These are phyloP conservation scores for Thomomys bottae DNA, from an alignment of 2,113 vertebrate species.

Conservation along the genomic window DNA sequence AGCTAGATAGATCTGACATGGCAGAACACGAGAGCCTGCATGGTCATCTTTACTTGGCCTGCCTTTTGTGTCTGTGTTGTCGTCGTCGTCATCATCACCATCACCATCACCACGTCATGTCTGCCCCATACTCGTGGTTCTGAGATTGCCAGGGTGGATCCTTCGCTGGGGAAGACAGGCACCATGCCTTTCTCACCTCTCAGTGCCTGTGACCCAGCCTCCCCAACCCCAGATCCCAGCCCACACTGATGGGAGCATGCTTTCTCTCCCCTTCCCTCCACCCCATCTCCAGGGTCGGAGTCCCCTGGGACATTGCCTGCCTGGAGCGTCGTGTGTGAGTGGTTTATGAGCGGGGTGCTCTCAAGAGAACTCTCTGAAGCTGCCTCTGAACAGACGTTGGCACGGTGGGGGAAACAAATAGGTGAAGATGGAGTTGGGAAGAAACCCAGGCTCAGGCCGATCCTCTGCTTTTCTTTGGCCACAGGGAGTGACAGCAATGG, in stretches of 20 bases:
- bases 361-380: not conserved
- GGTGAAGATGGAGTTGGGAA: not conserved
- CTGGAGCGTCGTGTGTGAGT: not conserved
- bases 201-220: not conserved
- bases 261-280: not conserved
- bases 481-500: too few relatives aligned
- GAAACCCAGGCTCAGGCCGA: not conserved
- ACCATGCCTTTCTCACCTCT: not conserved
- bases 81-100: not conserved
- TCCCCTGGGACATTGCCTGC: not conserved
- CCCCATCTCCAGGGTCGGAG: not conserved
- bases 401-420: not conserved
- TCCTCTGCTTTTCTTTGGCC: not conserved
- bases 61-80: not conserved
- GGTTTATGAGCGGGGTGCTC: not conserved
- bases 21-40: not conserved
- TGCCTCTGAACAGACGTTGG: accelerated
- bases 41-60: too few relatives aligned
- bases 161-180: not conserved
- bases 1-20: not conserved
- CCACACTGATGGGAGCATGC: not conserved
- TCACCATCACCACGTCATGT: too few relatives aligned
- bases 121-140: too few relatives aligned
- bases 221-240: not conserved
- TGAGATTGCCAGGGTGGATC: not conserved